Evolutionary conservation across 2,113 vertebrate species (phyloP), one percentile per base, ranked within the genome.

Genomic region (Origma solitaria): DNA sequence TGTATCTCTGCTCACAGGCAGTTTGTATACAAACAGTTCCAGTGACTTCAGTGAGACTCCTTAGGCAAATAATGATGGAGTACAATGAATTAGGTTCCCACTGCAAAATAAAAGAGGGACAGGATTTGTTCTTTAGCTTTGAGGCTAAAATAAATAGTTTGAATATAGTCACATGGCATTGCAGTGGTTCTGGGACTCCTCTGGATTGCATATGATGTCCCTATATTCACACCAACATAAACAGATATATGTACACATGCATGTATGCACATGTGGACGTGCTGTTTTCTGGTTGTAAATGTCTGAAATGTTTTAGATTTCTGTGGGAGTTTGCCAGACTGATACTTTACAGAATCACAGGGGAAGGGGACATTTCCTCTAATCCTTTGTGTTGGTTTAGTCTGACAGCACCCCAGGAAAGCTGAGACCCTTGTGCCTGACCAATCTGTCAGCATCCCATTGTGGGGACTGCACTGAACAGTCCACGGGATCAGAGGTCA

Each of bases 361-460:
- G 54, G 47, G 40, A 68, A 47, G n/a, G 11, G 8, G 6, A 47
- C 3, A 25, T 47, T 45, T 70, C 30, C 20, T 47, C 8, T 79
- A 40, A 40, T 10, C n/a, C 15, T 27, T 38, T 8, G 5, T 13
- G 19, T 24, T n/a, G 30, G 7, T 20, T 69, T 53, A 30, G n/a
- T 24, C 15, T 38, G 19, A 20, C 47, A 45, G 20, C 19, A 24
- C 4, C 8, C 47, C 56, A 71, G 19, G 16, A 47, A 35, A 62
- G 15, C 40, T 21, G 24, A 70, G 40, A 54, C 15, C 8, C 15
- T 54, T 38, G 23, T 38, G 13, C 54, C n/a, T 40, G 19, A 38
- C 7, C 2, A 4, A 19, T 11, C 15, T n/a, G n/a, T 54, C 23
- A n/a, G 19, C 0, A 0, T 70, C 24, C 4, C 2, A 0, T 45